Evolutionary conservation across 1,140 invertebrate species (phyloP).

Genomic region (Eulimnadia texana): DNA sequence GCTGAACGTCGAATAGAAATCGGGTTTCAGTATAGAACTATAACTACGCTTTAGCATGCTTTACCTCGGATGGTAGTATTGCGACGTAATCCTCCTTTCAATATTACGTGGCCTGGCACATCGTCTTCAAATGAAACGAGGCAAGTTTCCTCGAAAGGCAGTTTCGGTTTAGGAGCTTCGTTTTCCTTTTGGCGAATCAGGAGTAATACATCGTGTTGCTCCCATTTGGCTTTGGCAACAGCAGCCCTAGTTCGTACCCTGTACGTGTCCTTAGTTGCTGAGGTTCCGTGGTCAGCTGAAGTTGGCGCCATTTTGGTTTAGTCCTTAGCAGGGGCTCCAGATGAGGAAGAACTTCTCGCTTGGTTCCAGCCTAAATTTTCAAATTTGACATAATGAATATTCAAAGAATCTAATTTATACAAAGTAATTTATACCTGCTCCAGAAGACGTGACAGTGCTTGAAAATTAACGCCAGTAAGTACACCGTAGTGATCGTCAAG

Average conservation of each 20-base stretch:
- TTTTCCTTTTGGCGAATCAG: background rate
- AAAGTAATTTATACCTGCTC: slow-evolving; percentile 23
- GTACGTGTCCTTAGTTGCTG: background rate
- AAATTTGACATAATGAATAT: no score
- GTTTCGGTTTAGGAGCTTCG: background rate
- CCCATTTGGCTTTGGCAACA: background rate
- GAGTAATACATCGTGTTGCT: background rate
- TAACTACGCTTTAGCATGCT: no score
- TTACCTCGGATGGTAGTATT: background rate
- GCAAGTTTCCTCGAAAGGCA: background rate
- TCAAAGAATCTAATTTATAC: no score
- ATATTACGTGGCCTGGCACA: background rate
- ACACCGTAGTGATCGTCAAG: slow-evolving; percentile 76
- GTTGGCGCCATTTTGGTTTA: background rate
- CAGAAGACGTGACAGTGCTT: slow-evolving; percentile 65
- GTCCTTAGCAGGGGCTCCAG: background rate
- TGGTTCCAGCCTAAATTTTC: no score
- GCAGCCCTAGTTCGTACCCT: no score
- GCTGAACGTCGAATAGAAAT: background rate
- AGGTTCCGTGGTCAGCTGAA: background rate
- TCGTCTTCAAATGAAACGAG: background rate
- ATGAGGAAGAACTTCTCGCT: background rate
- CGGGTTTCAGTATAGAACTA: no score
- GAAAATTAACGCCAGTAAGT: slow-evolving; percentile 73
- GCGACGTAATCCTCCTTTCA: background rate